phyloP scores from a whole-genome alignment of 2,797 vertebrate genomes.

The Coracias cyanogaster region DNA sequence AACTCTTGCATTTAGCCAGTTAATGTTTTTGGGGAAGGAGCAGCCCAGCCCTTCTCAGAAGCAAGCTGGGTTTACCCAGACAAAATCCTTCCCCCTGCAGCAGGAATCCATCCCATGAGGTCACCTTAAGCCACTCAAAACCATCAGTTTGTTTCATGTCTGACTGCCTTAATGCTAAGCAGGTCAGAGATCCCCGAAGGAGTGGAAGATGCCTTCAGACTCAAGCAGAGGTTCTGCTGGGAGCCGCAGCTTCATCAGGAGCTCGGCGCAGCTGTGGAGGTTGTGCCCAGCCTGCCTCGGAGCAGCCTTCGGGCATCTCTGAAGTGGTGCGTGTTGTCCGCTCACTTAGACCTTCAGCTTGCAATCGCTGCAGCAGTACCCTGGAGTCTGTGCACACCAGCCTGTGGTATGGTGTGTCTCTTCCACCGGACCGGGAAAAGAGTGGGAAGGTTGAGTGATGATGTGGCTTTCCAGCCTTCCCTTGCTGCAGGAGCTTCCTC shows the following conservation, averaged over 20 bases:
- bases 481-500: neutral
- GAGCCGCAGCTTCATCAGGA: neutral
- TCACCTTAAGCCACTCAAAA: neutral
- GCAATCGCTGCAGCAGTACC: fast-evolving
- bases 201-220: neutral
- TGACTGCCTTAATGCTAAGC: neutral
- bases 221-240: neutral
- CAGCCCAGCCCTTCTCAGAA: neutral
- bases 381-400: neutral
- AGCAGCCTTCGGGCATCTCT: neutral
- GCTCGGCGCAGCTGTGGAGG: fast-evolving
- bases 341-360: neutral
- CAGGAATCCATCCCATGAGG: neutral
- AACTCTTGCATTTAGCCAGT: neutral
- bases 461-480: neutral
- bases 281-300: neutral
- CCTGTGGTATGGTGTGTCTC: neutral
- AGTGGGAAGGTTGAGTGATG: neutral
- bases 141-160: neutral
- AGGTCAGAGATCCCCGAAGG: neutral
- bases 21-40: neutral
- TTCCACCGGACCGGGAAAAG: neutral
- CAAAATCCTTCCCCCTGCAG: neutral
- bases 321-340: fast-evolving
- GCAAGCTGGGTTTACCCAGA: neutral